These are phyloP conservation scores for Eupithecia vulgata DNA, from an alignment of 2,888 invertebrate species.

Conservation along the genomic window DNA sequence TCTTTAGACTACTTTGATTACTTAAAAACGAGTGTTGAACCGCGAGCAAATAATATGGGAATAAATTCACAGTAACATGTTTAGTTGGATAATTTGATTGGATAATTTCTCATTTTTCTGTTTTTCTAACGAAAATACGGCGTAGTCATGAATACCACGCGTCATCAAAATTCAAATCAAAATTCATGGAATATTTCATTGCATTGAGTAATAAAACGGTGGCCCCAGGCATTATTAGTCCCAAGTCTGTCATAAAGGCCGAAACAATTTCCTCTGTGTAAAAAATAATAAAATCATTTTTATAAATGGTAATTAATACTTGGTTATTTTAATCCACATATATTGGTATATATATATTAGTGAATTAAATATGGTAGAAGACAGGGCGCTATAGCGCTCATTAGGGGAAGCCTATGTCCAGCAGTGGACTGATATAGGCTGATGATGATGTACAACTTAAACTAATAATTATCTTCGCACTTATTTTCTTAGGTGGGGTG, in stretches of 20 bases:
- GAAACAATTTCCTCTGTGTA: not conserved
- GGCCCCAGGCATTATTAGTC: constrained; percentile 1
- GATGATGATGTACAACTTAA: no score
- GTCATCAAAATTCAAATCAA: constrained; percentile 1
- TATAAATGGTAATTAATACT: no score
- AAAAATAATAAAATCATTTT: not conserved
- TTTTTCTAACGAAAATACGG: not conserved
- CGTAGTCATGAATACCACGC: not conserved
- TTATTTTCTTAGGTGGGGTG: no score
- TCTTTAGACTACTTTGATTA: not conserved
- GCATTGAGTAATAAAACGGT: not conserved
- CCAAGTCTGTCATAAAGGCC: not conserved
- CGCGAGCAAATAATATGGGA: not conserved
- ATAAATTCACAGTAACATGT: not conserved
- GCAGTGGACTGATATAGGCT: no score
- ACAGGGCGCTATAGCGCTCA: no score
- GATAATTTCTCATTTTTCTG: not conserved
- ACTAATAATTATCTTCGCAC: no score
- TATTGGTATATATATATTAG: no score
- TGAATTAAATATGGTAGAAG: no score
- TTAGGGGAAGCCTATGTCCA: no score
- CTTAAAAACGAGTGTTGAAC: not conserved
- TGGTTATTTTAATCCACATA: no score
- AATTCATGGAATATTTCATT: constrained; percentile 1
- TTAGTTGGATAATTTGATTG: not conserved